Conservation (phyloP, 2,888 invertebrate species). For the Cephus pygmeus region DNA sequence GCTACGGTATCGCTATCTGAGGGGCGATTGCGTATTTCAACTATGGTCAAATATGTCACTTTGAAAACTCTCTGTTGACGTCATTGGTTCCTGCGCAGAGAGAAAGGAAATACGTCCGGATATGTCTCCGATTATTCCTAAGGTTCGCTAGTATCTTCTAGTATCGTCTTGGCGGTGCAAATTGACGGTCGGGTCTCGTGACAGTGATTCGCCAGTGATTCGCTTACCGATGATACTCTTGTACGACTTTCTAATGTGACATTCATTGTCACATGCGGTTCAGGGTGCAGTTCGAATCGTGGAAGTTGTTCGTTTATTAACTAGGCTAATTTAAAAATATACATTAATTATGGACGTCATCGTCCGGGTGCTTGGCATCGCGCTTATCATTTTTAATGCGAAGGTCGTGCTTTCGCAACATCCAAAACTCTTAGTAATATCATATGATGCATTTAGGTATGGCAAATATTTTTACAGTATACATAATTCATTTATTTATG, state of each 20-base stretch:
- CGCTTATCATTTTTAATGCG: constrained; percentile 30
- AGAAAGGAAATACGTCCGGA: neutral
- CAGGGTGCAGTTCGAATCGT: neutral
- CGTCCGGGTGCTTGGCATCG: neutral
- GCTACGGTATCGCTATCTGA: neutral
- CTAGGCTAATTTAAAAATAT: neutral
- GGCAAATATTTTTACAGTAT: neutral
- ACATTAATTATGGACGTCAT: neutral
- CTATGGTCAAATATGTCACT: neutral
- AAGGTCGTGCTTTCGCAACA: constrained; percentile 54
- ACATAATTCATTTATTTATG: neutral
- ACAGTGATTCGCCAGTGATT: neutral
- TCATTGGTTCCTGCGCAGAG: neutral
- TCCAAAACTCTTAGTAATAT: constrained; percentile 72
- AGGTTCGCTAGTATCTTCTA: no score
- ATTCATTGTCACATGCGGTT: neutral
- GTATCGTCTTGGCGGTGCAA: neutral
- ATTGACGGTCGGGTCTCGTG: neutral
- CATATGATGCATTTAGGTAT: constrained; percentile 76
- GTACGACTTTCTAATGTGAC: neutral
- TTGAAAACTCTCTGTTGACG: neutral
- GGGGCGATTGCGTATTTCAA: no score
- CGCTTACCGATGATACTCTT: neutral
- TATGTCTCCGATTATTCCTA: neutral
- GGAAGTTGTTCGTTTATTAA: no score